Evolutionary conservation across 2,113 vertebrate species (phyloP).

Genomic region (Carollia perspicillata): DNA sequence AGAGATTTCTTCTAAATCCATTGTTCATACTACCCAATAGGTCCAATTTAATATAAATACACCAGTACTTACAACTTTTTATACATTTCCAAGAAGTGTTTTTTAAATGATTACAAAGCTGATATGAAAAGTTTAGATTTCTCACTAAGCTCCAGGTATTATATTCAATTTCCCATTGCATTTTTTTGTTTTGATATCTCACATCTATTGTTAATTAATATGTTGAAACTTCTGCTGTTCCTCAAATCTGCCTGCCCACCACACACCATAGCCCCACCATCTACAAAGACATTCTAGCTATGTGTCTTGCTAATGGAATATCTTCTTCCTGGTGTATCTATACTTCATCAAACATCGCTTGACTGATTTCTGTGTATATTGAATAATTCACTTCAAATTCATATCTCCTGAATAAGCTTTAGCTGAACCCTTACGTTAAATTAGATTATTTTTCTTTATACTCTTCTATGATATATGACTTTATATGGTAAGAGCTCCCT

Average conservation of each 20-base stretch:
- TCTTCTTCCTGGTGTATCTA: not conserved
- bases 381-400: not conserved
- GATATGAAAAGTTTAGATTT: not conserved
- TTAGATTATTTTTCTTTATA: not conserved
- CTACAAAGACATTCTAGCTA: not conserved
- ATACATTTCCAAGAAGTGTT: not conserved
- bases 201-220: not conserved
- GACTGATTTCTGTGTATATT: not conserved
- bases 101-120: not conserved
- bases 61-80: not conserved
- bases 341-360: not conserved
- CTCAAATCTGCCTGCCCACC: rapidly evolving
- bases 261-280: rapidly evolving
- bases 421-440: not conserved
- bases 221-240: not conserved
- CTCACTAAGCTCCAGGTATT: not conserved
- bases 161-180: not conserved
- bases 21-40: not conserved
- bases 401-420: not conserved
- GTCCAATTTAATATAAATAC: not conserved
- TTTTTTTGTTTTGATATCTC: not conserved
- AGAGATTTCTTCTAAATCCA: not conserved
- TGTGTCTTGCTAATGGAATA: not conserved
- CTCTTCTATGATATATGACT: not conserved
- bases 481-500: not conserved